phyloP scores from a whole-genome alignment of 2,888 invertebrate genomes.

The Clostera curtula region DNA sequence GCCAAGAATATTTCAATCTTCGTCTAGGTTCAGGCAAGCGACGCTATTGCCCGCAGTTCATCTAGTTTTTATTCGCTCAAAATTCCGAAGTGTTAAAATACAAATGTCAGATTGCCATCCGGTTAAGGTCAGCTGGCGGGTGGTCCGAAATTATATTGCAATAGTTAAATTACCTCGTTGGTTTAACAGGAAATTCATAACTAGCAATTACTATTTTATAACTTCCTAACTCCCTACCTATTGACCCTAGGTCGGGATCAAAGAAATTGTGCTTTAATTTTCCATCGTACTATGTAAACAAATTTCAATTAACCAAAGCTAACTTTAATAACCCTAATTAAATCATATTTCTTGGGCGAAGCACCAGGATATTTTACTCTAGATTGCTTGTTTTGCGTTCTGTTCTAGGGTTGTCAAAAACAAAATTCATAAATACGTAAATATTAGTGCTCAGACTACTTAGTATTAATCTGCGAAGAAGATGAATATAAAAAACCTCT shows the following conservation, averaged over 20 bases:
- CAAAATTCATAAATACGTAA: no score
- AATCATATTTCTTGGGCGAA: constrained; percentile 54
- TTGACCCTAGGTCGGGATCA: constrained; percentile 39
- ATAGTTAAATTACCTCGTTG: constrained; percentile 19
- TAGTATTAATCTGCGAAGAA: no score
- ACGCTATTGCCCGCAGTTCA: no score
- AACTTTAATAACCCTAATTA: constrained; percentile 65
- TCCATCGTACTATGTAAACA: constrained; percentile 47
- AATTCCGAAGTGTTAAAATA: no score
- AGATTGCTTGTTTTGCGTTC: constrained; percentile 32
- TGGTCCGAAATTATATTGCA: no score
- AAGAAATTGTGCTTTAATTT: constrained; percentile 47
- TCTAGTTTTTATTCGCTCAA: no score
- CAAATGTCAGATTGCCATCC: no score
- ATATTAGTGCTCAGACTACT: no score
- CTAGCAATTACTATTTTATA: constrained; percentile 26
- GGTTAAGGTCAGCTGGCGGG: no score
- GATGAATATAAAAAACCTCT: no score
- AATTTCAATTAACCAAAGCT: constrained; percentile 62
- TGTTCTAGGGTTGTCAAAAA: constrained; percentile 37
- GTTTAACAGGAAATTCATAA: constrained; percentile 3
- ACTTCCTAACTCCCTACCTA: constrained; percentile 25
- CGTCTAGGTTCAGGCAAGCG: no score
- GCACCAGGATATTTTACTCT: constrained; percentile 30
- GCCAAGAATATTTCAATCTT: no score